phyloP scores from a whole-genome alignment of 2,888 invertebrate species.

The Thera britannica region DNA sequence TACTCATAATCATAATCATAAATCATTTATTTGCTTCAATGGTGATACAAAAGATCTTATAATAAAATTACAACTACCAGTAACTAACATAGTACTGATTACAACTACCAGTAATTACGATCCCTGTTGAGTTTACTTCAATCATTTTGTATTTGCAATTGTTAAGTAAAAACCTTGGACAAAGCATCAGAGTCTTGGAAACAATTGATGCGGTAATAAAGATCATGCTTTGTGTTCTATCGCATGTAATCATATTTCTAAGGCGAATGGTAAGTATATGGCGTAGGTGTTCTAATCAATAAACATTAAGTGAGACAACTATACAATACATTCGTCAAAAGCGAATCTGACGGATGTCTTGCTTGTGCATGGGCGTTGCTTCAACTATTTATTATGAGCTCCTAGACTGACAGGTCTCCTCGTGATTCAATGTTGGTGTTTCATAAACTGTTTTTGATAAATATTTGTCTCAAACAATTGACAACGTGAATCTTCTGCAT shows the following conservation, averaged over 20 bases:
- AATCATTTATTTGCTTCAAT: too few species aligned
- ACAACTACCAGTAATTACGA: constrained; percentile 38
- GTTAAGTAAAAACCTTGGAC: constrained; percentile 53
- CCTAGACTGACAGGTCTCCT: constrained; percentile 58
- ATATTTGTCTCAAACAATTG: constrained; percentile 36
- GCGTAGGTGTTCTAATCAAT: constrained; percentile 46
- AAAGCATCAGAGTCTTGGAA: constrained; percentile 46
- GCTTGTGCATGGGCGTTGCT: constrained; percentile 61
- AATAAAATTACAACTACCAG: too few species aligned
- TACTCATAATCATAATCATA: too few species aligned
- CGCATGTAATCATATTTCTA: constrained; percentile 35
- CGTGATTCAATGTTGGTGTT: constrained; percentile 57
- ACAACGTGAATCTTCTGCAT: constrained; percentile 2
- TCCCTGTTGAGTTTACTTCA: constrained; percentile 54
- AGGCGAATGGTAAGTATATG: constrained; percentile 32
- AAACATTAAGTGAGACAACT: constrained; percentile 55
- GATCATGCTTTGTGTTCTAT: constrained; percentile 49
- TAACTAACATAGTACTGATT: too few species aligned
- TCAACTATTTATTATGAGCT: constrained; percentile 59
- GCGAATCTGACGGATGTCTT: constrained; percentile 52
- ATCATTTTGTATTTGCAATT: constrained; percentile 52
- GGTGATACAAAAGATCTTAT: too few species aligned
- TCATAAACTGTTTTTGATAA: constrained; percentile 53
- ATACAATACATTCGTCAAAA: constrained; percentile 61
- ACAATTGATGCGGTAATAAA: constrained; percentile 51